Base-by-base conservation (phyloP, 2,888 invertebrate species). In the Ryuthela nishihirai region DNA sequence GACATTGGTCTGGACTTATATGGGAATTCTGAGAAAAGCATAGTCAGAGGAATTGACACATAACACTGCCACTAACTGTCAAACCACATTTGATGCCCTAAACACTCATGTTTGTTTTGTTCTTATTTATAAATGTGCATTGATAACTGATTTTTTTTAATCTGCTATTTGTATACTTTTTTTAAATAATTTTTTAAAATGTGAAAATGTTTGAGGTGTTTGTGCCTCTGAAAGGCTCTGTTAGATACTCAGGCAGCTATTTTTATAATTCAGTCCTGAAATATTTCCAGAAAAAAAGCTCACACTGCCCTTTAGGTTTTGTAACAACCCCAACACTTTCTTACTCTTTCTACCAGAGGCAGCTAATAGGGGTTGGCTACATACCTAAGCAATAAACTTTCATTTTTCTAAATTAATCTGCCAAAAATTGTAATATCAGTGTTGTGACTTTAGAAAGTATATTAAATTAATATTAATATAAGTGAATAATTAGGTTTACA, bases 161-260 rank as follows among this genome's bases (percentile, higher is more conserved):
- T n/a, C n/a, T n/a, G n/a, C 52, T 52, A 58, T 43, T 52, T 58
- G 58, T 56, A 55, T 48, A 56, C 50, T 56, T 55, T 49, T 39
- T 39, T 42, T 41, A n/a, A n/a, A n/a, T n/a, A n/a, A 45, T 48
- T 49, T 42, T 52, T 38, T 58, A 58, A 58, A 38, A 17, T 44
- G 43, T 49, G 17, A 38, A 36, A 36, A 23, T 52, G 42, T 49
- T 25, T 39, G 15, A 39, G 23, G 48, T n/a, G n/a, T n/a, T n/a
- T n/a, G n/a, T n/a, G n/a, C n/a, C n/a, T 40, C 44, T 49, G 10
- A 44, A 25, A 26, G 25, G 40, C 45, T 34, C n/a, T n/a, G 45
- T 56, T 45, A n/a, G 15, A 21, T 34, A 21, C 50, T 56, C 56
- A 58, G 58, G 58, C 58, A 58, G 58, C 58, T 58, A 52, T 52